These are phyloP conservation scores for Myotis pilosus DNA, from an alignment of 2,797 vertebrate species.

Conservation along the genomic window DNA sequence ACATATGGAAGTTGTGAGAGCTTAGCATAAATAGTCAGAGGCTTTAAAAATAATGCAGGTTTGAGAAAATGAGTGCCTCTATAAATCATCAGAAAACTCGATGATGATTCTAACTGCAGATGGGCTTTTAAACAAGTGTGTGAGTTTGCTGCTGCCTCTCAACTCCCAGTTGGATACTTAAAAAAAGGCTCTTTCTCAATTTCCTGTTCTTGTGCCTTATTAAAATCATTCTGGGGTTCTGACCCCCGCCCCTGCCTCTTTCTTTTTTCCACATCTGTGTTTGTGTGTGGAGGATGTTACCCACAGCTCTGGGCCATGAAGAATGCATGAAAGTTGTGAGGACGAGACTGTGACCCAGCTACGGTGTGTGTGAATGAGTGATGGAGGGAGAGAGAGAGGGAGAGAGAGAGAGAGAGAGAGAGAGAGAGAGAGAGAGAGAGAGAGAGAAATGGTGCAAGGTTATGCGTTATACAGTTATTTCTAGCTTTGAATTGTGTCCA, in stretches of 20 bases:
- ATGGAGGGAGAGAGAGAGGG: neutral
- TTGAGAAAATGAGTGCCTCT: neutral
- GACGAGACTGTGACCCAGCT: constrained; percentile 60
- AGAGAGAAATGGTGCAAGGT: constrained; percentile 65
- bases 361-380: constrained; percentile 64
- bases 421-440: neutral
- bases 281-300: constrained; percentile 18
- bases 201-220: constrained; percentile 64
- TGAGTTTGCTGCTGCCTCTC: neutral
- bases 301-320: neutral
- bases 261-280: constrained; percentile 56
- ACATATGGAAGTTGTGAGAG: neutral
- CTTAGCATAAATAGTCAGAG: neutral
- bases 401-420: neutral
- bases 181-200: constrained; percentile 45
- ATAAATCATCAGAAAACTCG: neutral
- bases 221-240: constrained; percentile 51
- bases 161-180: constrained; percentile 13
- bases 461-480: constrained; percentile 83
- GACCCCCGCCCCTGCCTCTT: neutral
- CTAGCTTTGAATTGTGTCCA: constrained; percentile 87
- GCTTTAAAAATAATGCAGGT: neutral
- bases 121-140: neutral
- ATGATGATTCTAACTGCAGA: neutral
- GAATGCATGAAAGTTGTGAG: constrained; percentile 66